Evolutionary conservation across 2,797 vertebrate species (phyloP).

Genomic region (Clarias laeviceps): DNA sequence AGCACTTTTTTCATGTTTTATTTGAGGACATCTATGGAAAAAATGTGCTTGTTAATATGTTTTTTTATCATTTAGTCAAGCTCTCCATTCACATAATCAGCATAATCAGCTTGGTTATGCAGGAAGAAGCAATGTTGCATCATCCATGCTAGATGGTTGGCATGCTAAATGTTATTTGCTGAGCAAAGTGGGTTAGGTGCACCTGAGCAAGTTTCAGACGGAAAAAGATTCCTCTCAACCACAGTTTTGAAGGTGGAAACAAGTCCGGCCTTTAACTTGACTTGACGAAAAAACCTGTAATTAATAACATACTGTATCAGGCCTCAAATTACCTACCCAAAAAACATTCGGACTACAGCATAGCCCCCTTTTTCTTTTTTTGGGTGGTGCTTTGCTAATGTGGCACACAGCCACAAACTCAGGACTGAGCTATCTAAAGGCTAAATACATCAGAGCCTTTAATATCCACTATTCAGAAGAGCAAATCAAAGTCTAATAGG

Average conservation of each 20-base stretch:
- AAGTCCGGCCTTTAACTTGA: background rate
- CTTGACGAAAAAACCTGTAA: background rate
- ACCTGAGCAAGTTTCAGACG: conserved; percentile 1
- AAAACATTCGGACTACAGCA: background rate
- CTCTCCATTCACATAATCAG: conserved; percentile 50
- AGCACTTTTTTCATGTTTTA: conserved; percentile 51
- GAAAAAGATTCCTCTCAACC: conserved; percentile 13
- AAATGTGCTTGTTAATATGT: conserved; percentile 55
- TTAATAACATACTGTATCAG: background rate
- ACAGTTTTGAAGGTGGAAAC: background rate
- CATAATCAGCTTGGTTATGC: conserved; percentile 46
- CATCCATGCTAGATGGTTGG: conserved; percentile 42
- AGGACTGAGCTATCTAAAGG: background rate
- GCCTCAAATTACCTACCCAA: background rate
- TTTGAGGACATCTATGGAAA: conserved; percentile 38
- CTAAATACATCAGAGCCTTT: background rate
- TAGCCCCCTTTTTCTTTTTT: background rate
- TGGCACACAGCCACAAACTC: conserved; percentile 4
- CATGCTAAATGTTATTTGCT: conserved; percentile 41
- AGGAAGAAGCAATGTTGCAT: conserved; percentile 48
- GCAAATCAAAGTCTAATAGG: conserved; percentile 42
- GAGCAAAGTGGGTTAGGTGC: conserved; percentile 35
- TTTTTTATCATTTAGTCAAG: conserved; percentile 54
- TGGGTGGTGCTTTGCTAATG: background rate
- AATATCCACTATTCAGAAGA: conserved; percentile 18